phyloP scores from a whole-genome alignment of 2,797 vertebrate species.

The Gymnocypris eckloni region DNA sequence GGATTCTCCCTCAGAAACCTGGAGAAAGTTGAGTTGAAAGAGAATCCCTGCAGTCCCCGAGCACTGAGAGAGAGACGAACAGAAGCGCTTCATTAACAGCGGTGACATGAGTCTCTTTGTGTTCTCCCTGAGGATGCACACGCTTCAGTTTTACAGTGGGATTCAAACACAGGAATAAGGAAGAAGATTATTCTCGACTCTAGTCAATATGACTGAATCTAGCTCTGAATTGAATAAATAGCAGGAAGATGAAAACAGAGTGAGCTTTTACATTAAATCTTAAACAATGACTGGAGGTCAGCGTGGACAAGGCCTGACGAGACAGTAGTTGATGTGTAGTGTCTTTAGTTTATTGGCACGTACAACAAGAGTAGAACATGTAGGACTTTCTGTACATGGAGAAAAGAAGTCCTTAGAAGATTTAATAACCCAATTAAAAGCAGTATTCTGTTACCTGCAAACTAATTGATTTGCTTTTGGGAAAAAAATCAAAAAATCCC shows the following conservation, averaged over 20 bases:
- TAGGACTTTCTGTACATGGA: neutral
- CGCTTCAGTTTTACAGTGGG: slow-evolving; percentile 56
- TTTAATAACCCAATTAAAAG: neutral
- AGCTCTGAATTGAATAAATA: neutral
- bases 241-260: neutral
- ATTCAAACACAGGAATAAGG: slow-evolving; percentile 56
- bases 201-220: neutral
- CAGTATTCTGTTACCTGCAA: neutral
- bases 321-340: neutral
- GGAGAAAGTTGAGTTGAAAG: slow-evolving; percentile 62
- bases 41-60: slow-evolving; percentile 48
- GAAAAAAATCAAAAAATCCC: neutral
- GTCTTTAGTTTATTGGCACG: neutral
- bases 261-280: neutral
- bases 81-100: slow-evolving; percentile 65
- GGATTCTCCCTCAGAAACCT: slow-evolving; percentile 49
- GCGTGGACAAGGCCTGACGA: neutral
- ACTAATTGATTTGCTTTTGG: neutral
- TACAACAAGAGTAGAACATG: neutral
- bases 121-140: slow-evolving; percentile 62
- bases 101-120: slow-evolving; percentile 65
- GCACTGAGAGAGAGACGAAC: slow-evolving; percentile 9
- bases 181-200: slow-evolving; percentile 6
- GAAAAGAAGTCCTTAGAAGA: neutral
- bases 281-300: neutral